Evolutionary conservation across 2,888 invertebrate species (phyloP).

Genomic region (Melanostoma scalare): DNA sequence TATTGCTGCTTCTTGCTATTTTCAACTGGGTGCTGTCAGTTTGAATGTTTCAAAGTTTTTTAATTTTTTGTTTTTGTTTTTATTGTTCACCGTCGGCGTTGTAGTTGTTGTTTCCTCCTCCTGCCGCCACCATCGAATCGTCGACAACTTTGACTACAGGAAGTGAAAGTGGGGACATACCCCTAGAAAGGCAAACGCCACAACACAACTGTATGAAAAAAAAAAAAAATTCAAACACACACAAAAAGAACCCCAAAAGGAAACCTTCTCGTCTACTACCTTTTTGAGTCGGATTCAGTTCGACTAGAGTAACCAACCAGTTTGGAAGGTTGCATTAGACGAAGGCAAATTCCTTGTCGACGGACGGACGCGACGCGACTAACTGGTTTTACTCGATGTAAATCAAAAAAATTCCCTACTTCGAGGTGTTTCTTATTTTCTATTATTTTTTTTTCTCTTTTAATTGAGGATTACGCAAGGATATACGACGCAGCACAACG

Average conservation of each 20-base stretch:
- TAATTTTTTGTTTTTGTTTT: conserved; percentile 8
- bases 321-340: conserved; percentile 72
- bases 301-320: conserved; percentile 74
- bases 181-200: conserved; percentile 58
- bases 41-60: conserved; percentile 39
- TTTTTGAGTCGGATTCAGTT: conserved; percentile 70
- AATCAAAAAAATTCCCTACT: conserved; percentile 3
- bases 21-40: conserved; percentile 60
- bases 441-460: background rate
- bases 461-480: conserved; percentile 51
- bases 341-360: conserved; percentile 82
- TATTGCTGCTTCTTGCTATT: conserved; percentile 52
- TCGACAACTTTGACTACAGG: conserved; percentile 33
- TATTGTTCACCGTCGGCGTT: conserved; percentile 1
- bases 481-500: conserved; percentile 20
- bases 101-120: conserved; percentile 53
- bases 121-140: conserved; percentile 27
- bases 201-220: conserved; percentile 15
- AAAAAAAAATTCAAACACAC: conserved; percentile 24
- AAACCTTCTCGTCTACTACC: conserved; percentile 67
- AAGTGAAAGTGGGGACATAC: conserved; percentile 67
- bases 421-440: conserved; percentile 32
- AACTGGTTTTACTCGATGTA: conserved; percentile 21
- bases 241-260: conserved; percentile 56
- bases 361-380: conserved; percentile 40